Percentiles rank a stretch among this genome's conserved stretches.
These are phyloP conservation scores for Scelioninae gen. 2 DNA, from an alignment of 2,888 invertebrate genomes.

Conservation along the genomic window DNA sequence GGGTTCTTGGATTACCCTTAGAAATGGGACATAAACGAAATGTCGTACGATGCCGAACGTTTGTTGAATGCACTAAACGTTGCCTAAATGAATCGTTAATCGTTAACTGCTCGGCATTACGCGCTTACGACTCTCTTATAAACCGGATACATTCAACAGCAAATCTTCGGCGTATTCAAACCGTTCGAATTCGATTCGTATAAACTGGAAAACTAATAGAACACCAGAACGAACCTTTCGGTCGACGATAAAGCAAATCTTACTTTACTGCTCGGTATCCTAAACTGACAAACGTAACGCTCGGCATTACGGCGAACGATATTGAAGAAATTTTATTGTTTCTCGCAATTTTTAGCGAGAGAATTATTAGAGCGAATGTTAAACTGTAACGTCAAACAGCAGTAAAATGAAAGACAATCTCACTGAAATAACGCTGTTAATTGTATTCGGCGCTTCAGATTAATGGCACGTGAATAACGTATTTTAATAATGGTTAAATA, in stretches of 20 bases:
- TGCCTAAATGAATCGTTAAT: constrained; percentile 75
- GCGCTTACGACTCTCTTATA: constrained; percentile 71
- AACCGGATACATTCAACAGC: constrained; percentile 72
- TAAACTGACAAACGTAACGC: constrained; percentile 58
- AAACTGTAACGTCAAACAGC: constrained; percentile 39
- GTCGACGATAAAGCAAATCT: constrained; percentile 58
- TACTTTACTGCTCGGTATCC: constrained; percentile 56
- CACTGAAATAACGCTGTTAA: constrained; percentile 20
- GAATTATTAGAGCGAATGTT: constrained; percentile 39
- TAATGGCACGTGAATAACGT: not conserved
- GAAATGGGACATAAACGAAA: constrained; percentile 57
- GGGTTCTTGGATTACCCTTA: constrained; percentile 38
- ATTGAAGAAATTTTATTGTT: constrained; percentile 38
- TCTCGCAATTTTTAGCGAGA: constrained; percentile 46
- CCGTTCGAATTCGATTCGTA: constrained; percentile 64
- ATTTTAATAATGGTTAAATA: too few relatives aligned
- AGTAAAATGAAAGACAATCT: constrained; percentile 31
- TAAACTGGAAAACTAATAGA: constrained; percentile 51
- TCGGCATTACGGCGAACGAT: constrained; percentile 47
- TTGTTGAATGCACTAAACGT: constrained; percentile 69
- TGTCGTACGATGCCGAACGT: constrained; percentile 58
- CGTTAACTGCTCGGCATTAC: constrained; percentile 71
- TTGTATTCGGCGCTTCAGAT: constrained; percentile 12
- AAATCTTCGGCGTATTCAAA: constrained; percentile 66
- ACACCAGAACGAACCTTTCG: constrained; percentile 50